Base-by-base conservation (phyloP, 2,888 invertebrate species). In the Enchytraeus crypticus region DNA sequence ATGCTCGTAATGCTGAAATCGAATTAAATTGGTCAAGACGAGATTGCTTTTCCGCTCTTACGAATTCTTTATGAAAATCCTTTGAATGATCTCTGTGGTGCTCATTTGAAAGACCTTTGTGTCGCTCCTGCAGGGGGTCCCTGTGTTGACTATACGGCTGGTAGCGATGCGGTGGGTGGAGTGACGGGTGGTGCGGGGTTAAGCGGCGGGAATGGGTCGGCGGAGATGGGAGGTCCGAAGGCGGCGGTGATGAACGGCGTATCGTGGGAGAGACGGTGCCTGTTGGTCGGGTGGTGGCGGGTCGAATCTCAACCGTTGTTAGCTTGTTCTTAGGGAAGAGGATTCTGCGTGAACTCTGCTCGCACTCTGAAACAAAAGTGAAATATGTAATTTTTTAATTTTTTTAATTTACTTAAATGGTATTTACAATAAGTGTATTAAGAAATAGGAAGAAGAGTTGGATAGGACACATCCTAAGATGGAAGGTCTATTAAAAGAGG, bases 221-320 rank as follows among this genome's bases (percentile, higher is more conserved):
- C 26, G 23, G 5, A 21, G 33, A 47, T n/a, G 34, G n/a, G 43
- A 46, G 30, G 23, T 38, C 11, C 23, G 4, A 33, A 33, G 56
- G 45, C 45, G 56, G 47, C 45, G 58, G 46, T 47, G 23, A 32
- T 26, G 45, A 32, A 38, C 54, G 47, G 56, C 51, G 8, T n/a
- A 60, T 54, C n/a, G 57, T 60, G 4, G 59, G 62, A 23, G 62
- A 59, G 30, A 61, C 47, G 27, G 61, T 57, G 32, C 61, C 61
- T 1, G 61, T 61, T n/a, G 61, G 61, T n/a, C 61, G 33, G 27
- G 21, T 30, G n/a, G 56, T 57, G 26, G 27, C n/a, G 34, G 43
- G 32, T n/a, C n/a, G n/a, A n/a, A n/a, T n/a, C 21, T 49, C 57
- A 5, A 46, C n/a, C 23, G 30, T 8, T 11, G n/a, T n/a, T n/a